Evolutionary conservation across 2,888 invertebrate genomes (phyloP), one percentile per base, ranked within the genome.

Genomic region (Cataglyphis rosenhaueri): DNA sequence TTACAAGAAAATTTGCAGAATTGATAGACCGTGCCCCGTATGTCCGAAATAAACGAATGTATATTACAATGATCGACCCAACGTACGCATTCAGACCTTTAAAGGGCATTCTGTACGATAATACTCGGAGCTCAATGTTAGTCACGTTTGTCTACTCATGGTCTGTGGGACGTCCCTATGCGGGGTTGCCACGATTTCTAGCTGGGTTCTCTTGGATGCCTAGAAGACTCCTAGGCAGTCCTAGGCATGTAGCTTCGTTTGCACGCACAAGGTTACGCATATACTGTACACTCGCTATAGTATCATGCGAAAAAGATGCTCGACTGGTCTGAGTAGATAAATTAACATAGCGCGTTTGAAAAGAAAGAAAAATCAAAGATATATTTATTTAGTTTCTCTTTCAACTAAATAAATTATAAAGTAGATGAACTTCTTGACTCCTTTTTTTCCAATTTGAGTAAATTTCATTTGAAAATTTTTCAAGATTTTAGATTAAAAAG

Each of bases 131-230:
- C 74, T 82, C 85, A 86, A 89, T 89, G 90, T 91, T 87, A 87
- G 89, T 91, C 91, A 89, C 91, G 91, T 91, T 89, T 88, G 87
- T 91, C 91, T 91, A 90, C 91, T 92, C 88, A 89, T 85, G 86
- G 89, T 89, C 86, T 88, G 88, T 88, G 83, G 86, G 86, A 89
- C 88, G 84, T 88, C 75, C 88, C 88, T 89, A 88, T 89, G 88
- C 91, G 85, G 86, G 86, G 92, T 91, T 91, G 91, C 91, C 91
- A 86, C 88, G 84, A 86, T 83, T 88, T 86, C 87, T 85, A 84
- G 79, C 62, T 66, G 66, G 81, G 35, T 68, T 88, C 52, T 62
- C 66, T 52, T 38, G 82, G 81, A 81, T 83, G 84, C 81, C 85
- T 89, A 88, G 90, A 89, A 71, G 84, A 81, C 84, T 87, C 61